Evolutionary conservation across 2,888 invertebrate species (phyloP), one percentile per base, ranked within the genome.

Genomic region (Stenchaetothrips biformis): DNA sequence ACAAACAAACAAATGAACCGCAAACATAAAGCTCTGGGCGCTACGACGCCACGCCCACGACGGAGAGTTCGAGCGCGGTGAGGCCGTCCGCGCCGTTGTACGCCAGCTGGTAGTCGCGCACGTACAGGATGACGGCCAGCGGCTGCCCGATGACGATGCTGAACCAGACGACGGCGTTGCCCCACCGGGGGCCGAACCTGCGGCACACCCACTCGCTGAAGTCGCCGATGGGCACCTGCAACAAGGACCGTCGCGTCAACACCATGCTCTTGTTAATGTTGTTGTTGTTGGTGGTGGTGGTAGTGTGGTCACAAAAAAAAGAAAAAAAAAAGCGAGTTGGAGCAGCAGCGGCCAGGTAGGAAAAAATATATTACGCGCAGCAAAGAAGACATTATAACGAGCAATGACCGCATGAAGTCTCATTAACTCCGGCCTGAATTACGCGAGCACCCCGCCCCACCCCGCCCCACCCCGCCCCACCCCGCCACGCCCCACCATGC

Each of bases 401-500:
- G 67, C 67, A 67, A 67, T 67, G 67, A 67, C 67, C 67, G 21
- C 67, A 67, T 67, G 67, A 67, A 67, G 67, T 67, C 67, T 67
- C 67, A 67, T 67, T 67, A 67, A 67, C 67, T 67, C 67, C 67
- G 67, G 67, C n/a, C 53, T 67, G 21, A 67, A 67, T 67, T 67
- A 67, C 67, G 67, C 37, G 67, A 4, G 37, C 37, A 4, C 37
- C 37, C 37, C 37, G 37, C 37, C 37, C 37, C 37, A 4, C 37
- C 37, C 37, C 37, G 37, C 37, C 37, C 37, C 37, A 4, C 37
- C 37, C n/a, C n/a, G n/a, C n/a, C n/a, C n/a, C 37, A 4, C 37
- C 37, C 37, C 37, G 37, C 37, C 37, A 1, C 37, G 37, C 37
- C 37, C 37, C 37, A 4, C 37, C 37, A 1, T 4, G 37, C 37